Evolutionary conservation across 2,113 vertebrate species (phyloP).

Genomic region (Corvus cornix): DNA sequence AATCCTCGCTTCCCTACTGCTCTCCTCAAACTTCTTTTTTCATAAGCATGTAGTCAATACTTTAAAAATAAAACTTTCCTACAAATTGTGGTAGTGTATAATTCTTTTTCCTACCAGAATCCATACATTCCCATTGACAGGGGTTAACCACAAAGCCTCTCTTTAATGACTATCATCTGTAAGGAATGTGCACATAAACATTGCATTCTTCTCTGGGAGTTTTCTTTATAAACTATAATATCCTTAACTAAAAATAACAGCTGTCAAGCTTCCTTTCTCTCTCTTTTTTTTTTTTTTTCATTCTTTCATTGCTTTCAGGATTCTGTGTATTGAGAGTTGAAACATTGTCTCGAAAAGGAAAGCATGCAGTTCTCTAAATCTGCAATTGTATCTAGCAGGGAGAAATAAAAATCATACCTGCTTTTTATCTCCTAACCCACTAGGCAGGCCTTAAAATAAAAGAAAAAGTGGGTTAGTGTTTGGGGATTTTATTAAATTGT

Average conservation of each 20-base stretch:
- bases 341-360: neutral
- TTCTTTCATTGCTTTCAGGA: neutral
- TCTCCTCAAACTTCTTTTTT: neutral
- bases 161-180: conserved; percentile 33
- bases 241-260: conserved; percentile 53
- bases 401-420: neutral
- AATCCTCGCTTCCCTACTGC: neutral
- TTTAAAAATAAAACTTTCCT: conserved; percentile 60
- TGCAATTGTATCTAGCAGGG: neutral
- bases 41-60: neutral
- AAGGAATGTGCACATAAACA: conserved; percentile 55
- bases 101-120: conserved; percentile 18
- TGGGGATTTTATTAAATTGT: neutral
- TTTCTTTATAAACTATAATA: conserved; percentile 46
- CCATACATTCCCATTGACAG: conserved; percentile 39
- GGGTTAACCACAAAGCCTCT: conserved; percentile 38
- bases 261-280: neutral
- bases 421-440: neutral
- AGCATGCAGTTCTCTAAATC: neutral
- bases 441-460: neutral
- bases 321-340: neutral
- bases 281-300: neutral
- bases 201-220: conserved; percentile 24
- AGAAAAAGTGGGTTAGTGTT: neutral
- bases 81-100: neutral